Evolutionary conservation across 2,113 vertebrate genomes (phyloP).

Genomic region (Rhabdornis inornatus): DNA sequence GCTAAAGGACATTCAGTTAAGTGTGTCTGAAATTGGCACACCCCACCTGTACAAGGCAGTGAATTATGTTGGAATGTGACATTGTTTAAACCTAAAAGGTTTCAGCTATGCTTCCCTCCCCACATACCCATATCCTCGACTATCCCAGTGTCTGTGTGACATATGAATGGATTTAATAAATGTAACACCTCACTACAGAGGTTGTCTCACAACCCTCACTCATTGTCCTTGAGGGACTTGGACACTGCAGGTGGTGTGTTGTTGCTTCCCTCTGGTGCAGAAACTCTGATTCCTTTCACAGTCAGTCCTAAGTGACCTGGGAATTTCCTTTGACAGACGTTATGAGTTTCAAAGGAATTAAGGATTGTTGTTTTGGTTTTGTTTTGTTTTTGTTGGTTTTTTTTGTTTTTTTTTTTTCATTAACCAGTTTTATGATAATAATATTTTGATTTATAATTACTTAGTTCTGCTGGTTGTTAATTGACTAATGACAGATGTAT

Average conservation of each 20-base stretch:
- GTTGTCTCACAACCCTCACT: background rate
- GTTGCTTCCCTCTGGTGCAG: background rate
- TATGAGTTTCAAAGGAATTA: background rate
- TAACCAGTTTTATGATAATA: background rate
- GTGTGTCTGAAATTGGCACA: background rate
- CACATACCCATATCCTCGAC: background rate
- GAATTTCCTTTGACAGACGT: background rate
- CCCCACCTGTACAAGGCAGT: background rate
- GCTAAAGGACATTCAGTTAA: background rate
- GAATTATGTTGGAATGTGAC: background rate
- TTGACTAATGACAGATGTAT: background rate
- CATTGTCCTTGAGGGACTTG: background rate
- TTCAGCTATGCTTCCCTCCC: background rate
- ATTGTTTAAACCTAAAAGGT: background rate
- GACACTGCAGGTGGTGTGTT: rapidly evolving
- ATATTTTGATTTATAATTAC: background rate
- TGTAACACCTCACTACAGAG: background rate
- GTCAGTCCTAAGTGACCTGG: background rate
- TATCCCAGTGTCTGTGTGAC: background rate
- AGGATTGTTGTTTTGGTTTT: no score
- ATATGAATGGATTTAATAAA: background rate
- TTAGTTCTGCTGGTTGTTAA: background rate
- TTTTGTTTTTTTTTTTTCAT: background rate
- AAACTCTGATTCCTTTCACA: background rate
- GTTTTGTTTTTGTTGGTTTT: no score